Conservation (phyloP, 2,797 vertebrate genomes). For the Coendou prehensilis region DNA sequence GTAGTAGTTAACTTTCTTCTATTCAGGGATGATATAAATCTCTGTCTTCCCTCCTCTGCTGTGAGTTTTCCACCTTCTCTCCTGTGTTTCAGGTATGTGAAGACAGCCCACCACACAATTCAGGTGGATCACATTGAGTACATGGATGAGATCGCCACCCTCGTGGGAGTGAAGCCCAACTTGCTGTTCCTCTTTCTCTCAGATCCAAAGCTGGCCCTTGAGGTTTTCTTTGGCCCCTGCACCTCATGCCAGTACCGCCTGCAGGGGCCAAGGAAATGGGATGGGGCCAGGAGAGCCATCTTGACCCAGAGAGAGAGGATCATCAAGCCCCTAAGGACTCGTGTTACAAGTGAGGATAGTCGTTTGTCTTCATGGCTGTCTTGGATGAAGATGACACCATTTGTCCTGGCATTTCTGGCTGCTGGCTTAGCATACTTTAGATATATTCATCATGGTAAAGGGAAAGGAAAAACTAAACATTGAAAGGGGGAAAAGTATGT, state of each 20-base stretch:
- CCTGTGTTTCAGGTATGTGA: conserved; percentile 83
- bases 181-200: conserved; percentile 89
- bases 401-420: conserved; percentile 22
- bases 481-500: not conserved
- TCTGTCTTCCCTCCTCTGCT: not conserved
- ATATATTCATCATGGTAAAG: not conserved
- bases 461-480: not conserved
- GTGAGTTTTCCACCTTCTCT: not conserved
- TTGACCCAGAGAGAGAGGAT: conserved; percentile 91
- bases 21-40: not conserved
- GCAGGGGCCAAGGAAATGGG: conserved; percentile 91
- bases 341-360: conserved; percentile 65
- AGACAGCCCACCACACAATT: conserved; percentile 87
- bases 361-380: not conserved
- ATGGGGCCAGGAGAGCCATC: conserved; percentile 90
- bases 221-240: conserved; percentile 90
- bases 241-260: conserved; percentile 94
- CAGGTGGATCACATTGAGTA: conserved; percentile 90
- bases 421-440: conserved; percentile 56
- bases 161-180: conserved; percentile 89
- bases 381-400: not conserved
- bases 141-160: conserved; percentile 93
- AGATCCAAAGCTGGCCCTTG: conserved; percentile 90
- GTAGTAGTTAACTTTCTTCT: not conserved
- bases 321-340: conserved; percentile 89